These are phyloP conservation scores for Fistularia tabacaria DNA, from an alignment of 2,797 vertebrate species.

Conservation along the genomic window DNA sequence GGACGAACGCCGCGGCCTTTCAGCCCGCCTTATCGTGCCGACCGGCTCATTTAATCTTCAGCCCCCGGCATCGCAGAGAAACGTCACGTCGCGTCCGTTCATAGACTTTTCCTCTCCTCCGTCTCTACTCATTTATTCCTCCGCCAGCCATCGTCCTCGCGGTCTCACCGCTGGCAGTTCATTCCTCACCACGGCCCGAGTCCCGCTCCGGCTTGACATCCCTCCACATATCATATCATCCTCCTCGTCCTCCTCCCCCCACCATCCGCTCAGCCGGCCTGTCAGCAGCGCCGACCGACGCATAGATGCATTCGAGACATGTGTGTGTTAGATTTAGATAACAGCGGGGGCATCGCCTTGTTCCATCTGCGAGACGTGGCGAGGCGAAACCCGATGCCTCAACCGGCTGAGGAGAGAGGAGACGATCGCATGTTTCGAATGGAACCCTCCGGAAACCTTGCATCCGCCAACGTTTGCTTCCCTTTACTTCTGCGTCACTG, in stretches of 20 bases:
- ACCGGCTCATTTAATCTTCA: too few species aligned
- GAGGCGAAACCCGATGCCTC: conserved; percentile 2
- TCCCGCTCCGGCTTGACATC: conserved; percentile 35
- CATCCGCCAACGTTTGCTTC: too few species aligned
- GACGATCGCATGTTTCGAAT: too few species aligned
- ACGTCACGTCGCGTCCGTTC: not conserved
- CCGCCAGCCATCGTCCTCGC: conserved; percentile 9
- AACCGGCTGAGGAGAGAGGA: not conserved
- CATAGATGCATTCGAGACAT: conserved; percentile 21
- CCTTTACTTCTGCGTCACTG: too few species aligned
- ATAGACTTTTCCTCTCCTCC: not conserved
- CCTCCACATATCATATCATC: conserved; percentile 40
- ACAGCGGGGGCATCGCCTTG: conserved; percentile 31
- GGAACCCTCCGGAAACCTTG: too few species aligned
- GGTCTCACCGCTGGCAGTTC: conserved; percentile 19
- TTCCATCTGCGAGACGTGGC: conserved; percentile 32
- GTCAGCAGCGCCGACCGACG: conserved; percentile 11
- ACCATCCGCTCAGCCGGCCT: conserved; percentile 30
- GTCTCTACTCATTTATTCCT: conserved; percentile 2
- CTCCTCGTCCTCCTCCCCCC: conserved; percentile 30
- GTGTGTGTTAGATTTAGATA: conserved; percentile 30
- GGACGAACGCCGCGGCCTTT: conserved; percentile 18
- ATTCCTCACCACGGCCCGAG: conserved; percentile 17
- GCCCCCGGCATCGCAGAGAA: too few species aligned
- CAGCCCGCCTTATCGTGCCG: too few species aligned